Conservation (phyloP, 2,888 invertebrate genomes). For the Digitonthophagus gazella region DNA sequence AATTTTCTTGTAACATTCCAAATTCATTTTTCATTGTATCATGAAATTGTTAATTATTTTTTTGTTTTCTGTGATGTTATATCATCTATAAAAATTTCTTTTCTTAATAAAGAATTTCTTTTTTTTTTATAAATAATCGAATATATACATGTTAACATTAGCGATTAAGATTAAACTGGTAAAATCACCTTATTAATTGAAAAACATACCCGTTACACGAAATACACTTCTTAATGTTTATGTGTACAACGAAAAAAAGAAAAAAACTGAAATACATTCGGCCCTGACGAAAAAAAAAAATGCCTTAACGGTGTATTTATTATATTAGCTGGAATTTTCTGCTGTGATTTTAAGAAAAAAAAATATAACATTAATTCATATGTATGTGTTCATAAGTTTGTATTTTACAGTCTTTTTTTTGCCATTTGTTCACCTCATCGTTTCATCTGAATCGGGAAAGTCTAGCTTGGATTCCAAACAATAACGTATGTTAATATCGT, state of each 20-base stretch:
- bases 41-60: not conserved
- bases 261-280: constrained; percentile 2
- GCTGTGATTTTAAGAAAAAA: constrained; percentile 15
- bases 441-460: not conserved
- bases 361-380: constrained; percentile 3
- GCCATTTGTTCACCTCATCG: not conserved
- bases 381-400: constrained; percentile 10
- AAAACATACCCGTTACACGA: not conserved
- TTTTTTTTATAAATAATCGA: constrained; percentile 13
- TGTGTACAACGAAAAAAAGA: constrained; percentile 13
- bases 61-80: constrained; percentile 13
- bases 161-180: constrained; percentile 8
- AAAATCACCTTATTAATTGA: constrained; percentile 2
- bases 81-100: not conserved
- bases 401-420: not conserved
- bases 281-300: not conserved
- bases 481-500: not conserved
- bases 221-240: constrained; percentile 7
- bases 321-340: constrained; percentile 17
- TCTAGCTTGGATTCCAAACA: not conserved
- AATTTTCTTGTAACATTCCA: constrained; percentile 9
- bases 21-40: not conserved
- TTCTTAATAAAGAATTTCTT: not conserved
- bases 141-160: constrained; percentile 14
- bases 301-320: constrained; percentile 16